Conservation (phyloP, 2,113 vertebrate species). For the Arizona elegans region DNA sequence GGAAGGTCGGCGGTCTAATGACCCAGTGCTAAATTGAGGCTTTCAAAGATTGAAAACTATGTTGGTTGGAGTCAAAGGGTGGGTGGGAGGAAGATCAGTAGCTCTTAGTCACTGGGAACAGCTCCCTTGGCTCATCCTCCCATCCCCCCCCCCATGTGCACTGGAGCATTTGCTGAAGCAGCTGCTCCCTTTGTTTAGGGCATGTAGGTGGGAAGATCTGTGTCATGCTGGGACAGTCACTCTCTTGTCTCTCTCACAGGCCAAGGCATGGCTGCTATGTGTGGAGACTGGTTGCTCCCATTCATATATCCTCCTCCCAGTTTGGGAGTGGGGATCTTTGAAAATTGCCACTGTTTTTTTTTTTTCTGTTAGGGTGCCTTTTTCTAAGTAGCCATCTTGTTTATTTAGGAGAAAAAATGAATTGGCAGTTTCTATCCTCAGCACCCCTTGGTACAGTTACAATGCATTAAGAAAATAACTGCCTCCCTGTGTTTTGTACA, state of each 20-base stretch:
- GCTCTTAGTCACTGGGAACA: not conserved
- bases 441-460: no score
- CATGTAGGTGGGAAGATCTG: slow-evolving; percentile 20
- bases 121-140: slow-evolving; percentile 11
- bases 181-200: slow-evolving; percentile 31
- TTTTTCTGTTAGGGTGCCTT: no score
- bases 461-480: not conserved
- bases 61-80: not conserved
- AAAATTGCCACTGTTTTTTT: not conserved
- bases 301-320: not conserved
- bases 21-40: not conserved
- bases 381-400: no score
- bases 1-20: not conserved
- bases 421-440: no score
- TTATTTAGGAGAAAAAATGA: no score
- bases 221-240: slow-evolving; percentile 30
- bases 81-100: not conserved
- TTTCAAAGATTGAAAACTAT: not conserved
- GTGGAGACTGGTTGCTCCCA: not conserved
- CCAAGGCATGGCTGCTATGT: not conserved
- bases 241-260: slow-evolving; percentile 23
- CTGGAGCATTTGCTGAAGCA: slow-evolving; percentile 32
- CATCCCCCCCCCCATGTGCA: slow-evolving; percentile 4
- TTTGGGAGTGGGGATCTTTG: no score
- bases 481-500: not conserved